A percentile compares a stretch with the other conserved stretches of the same genome.
These are phyloP conservation scores for Charanyca ferruginea DNA, from an alignment of 2,888 invertebrate genomes.

Conservation along the genomic window DNA sequence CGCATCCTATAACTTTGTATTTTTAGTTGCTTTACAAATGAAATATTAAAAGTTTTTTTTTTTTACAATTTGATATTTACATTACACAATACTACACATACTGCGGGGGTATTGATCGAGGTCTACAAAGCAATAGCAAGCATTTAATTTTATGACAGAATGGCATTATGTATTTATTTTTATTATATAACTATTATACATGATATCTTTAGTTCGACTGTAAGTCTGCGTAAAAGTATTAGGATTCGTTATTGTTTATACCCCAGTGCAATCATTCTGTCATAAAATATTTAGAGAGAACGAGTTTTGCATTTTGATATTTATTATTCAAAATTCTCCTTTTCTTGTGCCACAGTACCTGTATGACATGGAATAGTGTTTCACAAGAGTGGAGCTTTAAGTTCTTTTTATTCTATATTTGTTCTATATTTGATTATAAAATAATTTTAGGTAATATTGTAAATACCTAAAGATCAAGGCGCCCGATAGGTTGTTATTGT, in stretches of 20 bases:
- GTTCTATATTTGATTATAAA: conserved; percentile 57
- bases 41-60: conserved; percentile 67
- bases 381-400: conserved; percentile 83
- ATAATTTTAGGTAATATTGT: conserved; percentile 81
- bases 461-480: conserved; percentile 84
- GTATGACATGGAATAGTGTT: conserved; percentile 76
- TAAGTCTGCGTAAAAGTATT: conserved; percentile 70
- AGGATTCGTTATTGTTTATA: conserved; percentile 65
- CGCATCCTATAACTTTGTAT: conserved; percentile 71
- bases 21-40: conserved; percentile 70
- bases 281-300: conserved; percentile 71
- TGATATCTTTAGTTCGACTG: conserved; percentile 67
- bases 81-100: conserved; percentile 57
- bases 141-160: conserved; percentile 86
- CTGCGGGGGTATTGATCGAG: conserved; percentile 53
- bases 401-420: conserved; percentile 67
- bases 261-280: conserved; percentile 79
- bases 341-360: conserved; percentile 81
- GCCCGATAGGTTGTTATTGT: conserved; percentile 73
- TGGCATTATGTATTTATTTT: conserved; percentile 71
- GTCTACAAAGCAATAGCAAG: conserved; percentile 72
- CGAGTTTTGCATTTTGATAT: conserved; percentile 73
- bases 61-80: conserved; percentile 71
- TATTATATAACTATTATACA: conserved; percentile 61
- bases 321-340: conserved; percentile 76